Evolutionary conservation across 2,797 vertebrate genomes (phyloP).

Genomic region (Streptopelia turtur): DNA sequence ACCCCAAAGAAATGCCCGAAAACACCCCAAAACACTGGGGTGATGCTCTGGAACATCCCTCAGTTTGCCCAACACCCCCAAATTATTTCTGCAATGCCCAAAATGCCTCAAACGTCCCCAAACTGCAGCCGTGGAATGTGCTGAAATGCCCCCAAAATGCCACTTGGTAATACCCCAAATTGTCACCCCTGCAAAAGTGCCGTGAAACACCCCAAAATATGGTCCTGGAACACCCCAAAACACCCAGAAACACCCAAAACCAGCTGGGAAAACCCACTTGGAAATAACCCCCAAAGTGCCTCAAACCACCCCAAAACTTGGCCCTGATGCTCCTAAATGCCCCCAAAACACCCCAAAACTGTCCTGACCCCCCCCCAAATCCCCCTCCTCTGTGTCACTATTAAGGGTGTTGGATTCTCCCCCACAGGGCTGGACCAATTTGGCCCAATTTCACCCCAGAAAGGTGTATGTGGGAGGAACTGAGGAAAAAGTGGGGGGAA

Average conservation of each 20-base stretch:
- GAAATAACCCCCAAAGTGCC: neutral
- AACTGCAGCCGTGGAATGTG: neutral
- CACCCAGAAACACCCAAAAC: neutral
- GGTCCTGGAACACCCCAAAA: neutral
- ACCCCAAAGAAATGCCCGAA: neutral
- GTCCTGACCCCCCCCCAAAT: rapidly evolving
- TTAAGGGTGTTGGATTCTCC: too few relatives aligned
- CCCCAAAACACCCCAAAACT: neutral
- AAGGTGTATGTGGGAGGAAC: neutral
- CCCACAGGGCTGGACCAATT: neutral
- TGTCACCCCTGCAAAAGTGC: neutral
- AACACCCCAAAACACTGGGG: neutral
- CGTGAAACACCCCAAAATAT: neutral
- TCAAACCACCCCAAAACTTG: neutral
- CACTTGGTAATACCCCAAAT: neutral
- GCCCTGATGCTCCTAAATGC: neutral
- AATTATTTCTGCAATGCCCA: neutral
- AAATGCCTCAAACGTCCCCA: neutral
- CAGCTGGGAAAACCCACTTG: neutral
- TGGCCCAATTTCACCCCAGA: neutral
- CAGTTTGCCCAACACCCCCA: neutral
- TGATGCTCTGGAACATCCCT: neutral
- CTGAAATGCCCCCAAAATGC: neutral
- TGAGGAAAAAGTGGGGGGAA: neutral
- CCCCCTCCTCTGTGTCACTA: too few relatives aligned